Conservation (phyloP, 2,797 vertebrate genomes). For the Artibeus jamaicensis region DNA sequence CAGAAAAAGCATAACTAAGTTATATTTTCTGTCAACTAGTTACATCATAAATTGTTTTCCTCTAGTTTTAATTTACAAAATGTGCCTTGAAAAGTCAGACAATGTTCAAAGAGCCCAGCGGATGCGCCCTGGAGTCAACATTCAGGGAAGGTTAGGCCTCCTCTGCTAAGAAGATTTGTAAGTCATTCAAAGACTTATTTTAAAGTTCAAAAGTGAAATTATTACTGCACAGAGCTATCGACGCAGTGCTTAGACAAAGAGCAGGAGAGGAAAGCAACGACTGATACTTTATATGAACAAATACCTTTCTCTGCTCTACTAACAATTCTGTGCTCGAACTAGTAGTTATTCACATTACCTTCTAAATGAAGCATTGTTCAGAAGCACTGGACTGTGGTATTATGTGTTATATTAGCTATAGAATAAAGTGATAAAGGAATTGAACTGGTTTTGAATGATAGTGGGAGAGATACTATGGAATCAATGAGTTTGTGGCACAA, state of each 20-base stretch:
- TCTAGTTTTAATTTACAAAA: conserved; percentile 58
- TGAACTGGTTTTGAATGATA: conserved; percentile 32
- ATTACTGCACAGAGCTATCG: conserved; percentile 17
- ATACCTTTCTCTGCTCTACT: conserved; percentile 27
- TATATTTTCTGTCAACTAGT: background rate
- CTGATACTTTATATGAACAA: conserved; percentile 32
- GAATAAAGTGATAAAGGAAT: background rate
- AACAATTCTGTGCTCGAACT: conserved; percentile 18
- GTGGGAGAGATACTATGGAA: background rate
- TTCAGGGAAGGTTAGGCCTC: background rate
- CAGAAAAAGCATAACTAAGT: background rate
- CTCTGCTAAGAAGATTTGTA: background rate
- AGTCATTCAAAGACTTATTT: conserved; percentile 29
- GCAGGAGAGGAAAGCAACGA: background rate
- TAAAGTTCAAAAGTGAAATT: conserved; percentile 58
- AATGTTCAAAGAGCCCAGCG: background rate
- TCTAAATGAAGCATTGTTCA: conserved; percentile 45
- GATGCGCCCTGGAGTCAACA: background rate
- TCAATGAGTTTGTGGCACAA: background rate
- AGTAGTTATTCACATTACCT: conserved; percentile 40
- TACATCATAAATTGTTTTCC: conserved; percentile 45
- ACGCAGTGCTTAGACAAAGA: conserved; percentile 13
- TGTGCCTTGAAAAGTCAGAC: background rate
- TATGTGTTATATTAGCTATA: background rate
- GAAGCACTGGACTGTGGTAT: conserved; percentile 27